Evolutionary conservation across 2,888 invertebrate genomes (phyloP), one percentile per base, ranked within the genome.

Genomic region (Drosophila colorata): DNA sequence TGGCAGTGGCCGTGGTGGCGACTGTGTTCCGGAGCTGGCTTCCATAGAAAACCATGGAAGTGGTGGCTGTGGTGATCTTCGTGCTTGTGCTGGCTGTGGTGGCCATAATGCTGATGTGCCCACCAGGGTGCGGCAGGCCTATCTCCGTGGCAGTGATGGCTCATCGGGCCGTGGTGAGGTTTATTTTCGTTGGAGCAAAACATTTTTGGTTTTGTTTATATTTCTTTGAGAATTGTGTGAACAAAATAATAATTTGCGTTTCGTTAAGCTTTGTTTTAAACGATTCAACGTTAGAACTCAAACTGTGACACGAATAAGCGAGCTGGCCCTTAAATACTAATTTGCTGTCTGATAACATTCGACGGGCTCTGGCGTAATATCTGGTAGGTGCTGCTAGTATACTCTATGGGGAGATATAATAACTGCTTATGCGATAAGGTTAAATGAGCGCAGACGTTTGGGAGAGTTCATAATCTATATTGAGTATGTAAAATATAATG

Each of bases 291-390:
- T 28, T 28, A n/a, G 44, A 65, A 40, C 37, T 64, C 31, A 33
- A 31, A 64, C 66, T 67, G 57, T 1, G 8, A 14, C n/a, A n/a
- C 0, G 8, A 44, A 14, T 28, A 47, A 43, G 1, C 49, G 16
- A 40, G 33, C 2, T 18, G 23, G n/a, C 25, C 38, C 9, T 57
- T 65, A 67, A 31, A 66, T 67, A 65, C 66, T 9, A 28, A 31
- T 9, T 4, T 6, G 6, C n/a, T 41, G n/a, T 28, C 65, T 55
- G 48, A 66, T 55, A 48, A 18, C 37, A 43, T 25, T 55, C 9
- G n/a, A 0, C 9, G 16, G 8, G 8, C 41, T 65, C 41, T 55
- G 65, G 47, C 43, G 55, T 43, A 43, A 64, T 64, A 18, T 2
- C 9, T 23, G 18, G 2, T 18, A 7, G 9, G 3, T 20, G 8